phyloP scores from a whole-genome alignment of 2,888 invertebrate species.

The Dynastes tityus region DNA sequence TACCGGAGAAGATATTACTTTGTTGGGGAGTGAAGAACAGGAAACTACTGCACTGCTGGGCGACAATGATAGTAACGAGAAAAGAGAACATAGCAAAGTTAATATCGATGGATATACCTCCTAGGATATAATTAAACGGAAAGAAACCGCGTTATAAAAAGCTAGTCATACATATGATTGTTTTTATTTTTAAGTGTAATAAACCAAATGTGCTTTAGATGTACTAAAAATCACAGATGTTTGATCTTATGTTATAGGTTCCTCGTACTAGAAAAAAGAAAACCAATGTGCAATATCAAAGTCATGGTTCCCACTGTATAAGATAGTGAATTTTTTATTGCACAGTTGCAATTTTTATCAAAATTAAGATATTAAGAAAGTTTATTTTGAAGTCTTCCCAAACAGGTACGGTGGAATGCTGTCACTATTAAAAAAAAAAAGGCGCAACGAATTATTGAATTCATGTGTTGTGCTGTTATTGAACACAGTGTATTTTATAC shows the following conservation, averaged over 20 bases:
- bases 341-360: too few species aligned
- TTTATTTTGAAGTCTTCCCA: too few species aligned
- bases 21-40: neutral
- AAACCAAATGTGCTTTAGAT: conserved; percentile 34
- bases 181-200: conserved; percentile 6
- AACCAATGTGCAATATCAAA: neutral
- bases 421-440: too few species aligned
- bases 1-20: conserved; percentile 6
- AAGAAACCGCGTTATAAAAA: neutral
- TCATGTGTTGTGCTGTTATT: too few species aligned
- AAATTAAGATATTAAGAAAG: too few species aligned
- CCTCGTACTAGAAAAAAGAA: too few species aligned
- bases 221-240: neutral
- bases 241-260: too few species aligned
- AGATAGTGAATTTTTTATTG: too few species aligned
- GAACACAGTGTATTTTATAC: too few species aligned
- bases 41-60: neutral
- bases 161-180: neutral
- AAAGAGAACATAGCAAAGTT: conserved; percentile 20
- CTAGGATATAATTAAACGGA: neutral
- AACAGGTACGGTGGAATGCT: too few species aligned
- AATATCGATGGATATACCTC: neutral
- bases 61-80: neutral
- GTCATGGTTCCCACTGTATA: neutral
- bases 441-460: too few species aligned